Conservation (phyloP, 1,140 invertebrate species). For the Drosophila orena region DNA sequence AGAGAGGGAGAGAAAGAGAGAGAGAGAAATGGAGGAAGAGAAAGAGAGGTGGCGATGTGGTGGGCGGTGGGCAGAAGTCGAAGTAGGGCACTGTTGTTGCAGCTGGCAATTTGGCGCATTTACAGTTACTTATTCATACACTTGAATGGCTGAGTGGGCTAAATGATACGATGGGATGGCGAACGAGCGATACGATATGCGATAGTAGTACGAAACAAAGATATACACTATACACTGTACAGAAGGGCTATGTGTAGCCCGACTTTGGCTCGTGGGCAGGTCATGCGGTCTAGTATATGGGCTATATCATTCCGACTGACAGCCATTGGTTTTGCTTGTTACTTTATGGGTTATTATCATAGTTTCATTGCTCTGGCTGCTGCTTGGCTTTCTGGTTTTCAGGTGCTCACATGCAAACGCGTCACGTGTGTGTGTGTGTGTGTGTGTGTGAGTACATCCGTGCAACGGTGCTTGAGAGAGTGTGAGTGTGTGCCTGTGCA, state of each 20-base stretch:
- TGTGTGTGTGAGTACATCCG: conserved; percentile 15
- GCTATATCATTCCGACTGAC: conserved; percentile 57
- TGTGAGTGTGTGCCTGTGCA: conserved; percentile 52
- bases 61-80: conserved; percentile 28
- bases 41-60: conserved; percentile 18
- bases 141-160: conserved; percentile 39
- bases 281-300: conserved; percentile 63
- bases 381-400: conserved; percentile 28
- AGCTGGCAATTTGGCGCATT: conserved; percentile 66
- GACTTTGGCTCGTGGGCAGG: conserved; percentile 44
- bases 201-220: conserved; percentile 27
- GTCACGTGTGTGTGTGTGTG: conserved; percentile 58
- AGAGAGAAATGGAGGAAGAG: conserved; percentile 6
- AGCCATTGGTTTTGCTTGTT: conserved; percentile 45
- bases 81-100: conserved; percentile 52
- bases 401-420: conserved; percentile 79
- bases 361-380: conserved; percentile 15
- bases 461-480: conserved; percentile 30
- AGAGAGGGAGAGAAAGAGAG: conserved; percentile 3
- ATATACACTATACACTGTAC: conserved; percentile 45
- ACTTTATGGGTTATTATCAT: conserved; percentile 19
- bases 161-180: conserved; percentile 34
- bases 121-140: conserved; percentile 57
- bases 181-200: conserved; percentile 41
- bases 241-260: conserved; percentile 7